A percentile compares a stretch with the other conserved stretches of the same genome.
phyloP scores from a whole-genome alignment of 2,797 vertebrate genomes.

The Alfaro cultratus region DNA sequence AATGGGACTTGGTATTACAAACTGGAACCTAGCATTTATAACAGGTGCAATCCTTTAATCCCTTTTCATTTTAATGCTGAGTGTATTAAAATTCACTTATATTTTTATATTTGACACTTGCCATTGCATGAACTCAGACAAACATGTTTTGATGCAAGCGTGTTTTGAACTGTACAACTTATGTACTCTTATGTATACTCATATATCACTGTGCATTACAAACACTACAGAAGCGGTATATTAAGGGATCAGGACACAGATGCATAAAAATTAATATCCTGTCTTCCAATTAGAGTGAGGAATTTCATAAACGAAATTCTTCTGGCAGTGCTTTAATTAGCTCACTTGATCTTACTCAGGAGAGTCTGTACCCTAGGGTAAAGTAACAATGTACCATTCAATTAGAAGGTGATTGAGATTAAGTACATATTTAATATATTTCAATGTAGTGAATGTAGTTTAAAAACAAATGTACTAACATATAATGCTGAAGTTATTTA shows the following conservation, averaged over 20 bases:
- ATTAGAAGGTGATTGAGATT: slow-evolving; percentile 73
- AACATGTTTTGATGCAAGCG: not conserved
- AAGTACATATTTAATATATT: slow-evolving; percentile 58
- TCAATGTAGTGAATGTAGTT: slow-evolving; percentile 32
- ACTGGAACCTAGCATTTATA: not conserved
- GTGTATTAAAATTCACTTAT: no score
- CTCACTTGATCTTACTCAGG: slow-evolving; percentile 70
- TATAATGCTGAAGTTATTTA: slow-evolving; percentile 8
- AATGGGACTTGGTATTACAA: not conserved
- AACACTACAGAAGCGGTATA: slow-evolving; percentile 29
- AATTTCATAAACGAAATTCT: slow-evolving; percentile 75
- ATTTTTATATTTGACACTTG: not conserved
- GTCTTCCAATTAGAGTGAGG: slow-evolving; percentile 67
- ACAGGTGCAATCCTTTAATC: not conserved
- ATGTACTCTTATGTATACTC: not conserved
- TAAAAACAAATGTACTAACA: slow-evolving; percentile 34
- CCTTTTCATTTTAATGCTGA: not conserved
- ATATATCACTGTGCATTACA: slow-evolving; percentile 30
- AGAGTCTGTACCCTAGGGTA: slow-evolving; percentile 67
- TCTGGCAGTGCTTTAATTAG: slow-evolving; percentile 77
- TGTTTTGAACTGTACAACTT: not conserved
- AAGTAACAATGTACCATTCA: slow-evolving; percentile 71
- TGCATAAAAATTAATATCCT: slow-evolving; percentile 57
- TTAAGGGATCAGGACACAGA: slow-evolving; percentile 31
- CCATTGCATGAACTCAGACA: not conserved